Base-by-base conservation (phyloP, 2,113 vertebrate genomes). In the Euleptes europaea region DNA sequence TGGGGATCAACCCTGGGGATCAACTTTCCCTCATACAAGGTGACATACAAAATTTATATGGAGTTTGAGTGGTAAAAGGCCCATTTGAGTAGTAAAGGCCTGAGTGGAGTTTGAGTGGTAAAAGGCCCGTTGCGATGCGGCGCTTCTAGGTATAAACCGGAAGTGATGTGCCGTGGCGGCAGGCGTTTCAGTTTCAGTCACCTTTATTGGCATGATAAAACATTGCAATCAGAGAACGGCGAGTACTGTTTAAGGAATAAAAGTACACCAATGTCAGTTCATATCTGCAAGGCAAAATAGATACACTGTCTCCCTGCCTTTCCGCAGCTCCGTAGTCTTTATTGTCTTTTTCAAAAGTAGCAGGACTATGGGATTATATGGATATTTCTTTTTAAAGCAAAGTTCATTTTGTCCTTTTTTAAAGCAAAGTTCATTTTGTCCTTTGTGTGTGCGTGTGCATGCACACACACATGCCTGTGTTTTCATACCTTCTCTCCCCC, bases 321-420 rank as follows among this genome's bases (percentile, higher is more conserved):
- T 7, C 57, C 88, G 84, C 66, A 0, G 0, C 60, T 84, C 2
- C 0, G 26, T 0, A 0, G 93, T 94, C 92, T 95, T 96, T 94
- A 95, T 83, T 89, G 93, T 91, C 90, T 91, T 90, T 91, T 5
- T 38, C 94, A 96, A 95, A 93, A 28, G 9, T 72, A 67, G 23
- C 51, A 79, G 38, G 35, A 7, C 11, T 6, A 57, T 40, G 60
- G 54, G n/a, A 72, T 15, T 83, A 1, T 1, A 3, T 57, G 42
- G 76, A 54, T 47, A 72, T 44, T 23, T 8, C 35, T 31, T 79
- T 84, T 23, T 11, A 76, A 63, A 60, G 0, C 17, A 63, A 69
- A 3, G 78, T 85, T 89, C 72, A 80, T 65, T 14, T 31, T 11
- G 74, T 77, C 74, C 66, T 70, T 15, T n/a, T n/a, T n/a, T n/a